Percentiles rank a stretch among this genome's conserved stretches.
These are phyloP conservation scores for Orthosia incerta DNA, from an alignment of 2,888 invertebrate genomes.

Conservation along the genomic window DNA sequence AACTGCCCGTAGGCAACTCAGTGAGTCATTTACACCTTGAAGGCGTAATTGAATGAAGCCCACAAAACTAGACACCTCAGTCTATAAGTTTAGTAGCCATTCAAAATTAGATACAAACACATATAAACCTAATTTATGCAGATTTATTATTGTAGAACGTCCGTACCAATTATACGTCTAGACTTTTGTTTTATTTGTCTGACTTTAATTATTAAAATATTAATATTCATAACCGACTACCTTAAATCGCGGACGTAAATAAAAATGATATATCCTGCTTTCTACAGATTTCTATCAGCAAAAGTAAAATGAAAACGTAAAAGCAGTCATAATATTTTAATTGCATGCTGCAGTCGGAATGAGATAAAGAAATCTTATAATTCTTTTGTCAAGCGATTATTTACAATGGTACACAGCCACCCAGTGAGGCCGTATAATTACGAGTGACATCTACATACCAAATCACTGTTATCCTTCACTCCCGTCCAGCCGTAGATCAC, in stretches of 20 bases:
- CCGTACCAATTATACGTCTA: conserved; percentile 48
- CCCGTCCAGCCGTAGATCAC: conserved; percentile 69
- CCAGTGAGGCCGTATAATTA: conserved; percentile 69
- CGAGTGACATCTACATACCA: conserved; percentile 78
- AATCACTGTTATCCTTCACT: conserved; percentile 80
- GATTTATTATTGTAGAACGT: conserved; percentile 44
- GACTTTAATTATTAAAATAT: conserved; percentile 47
- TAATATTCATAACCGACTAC: conserved; percentile 50
- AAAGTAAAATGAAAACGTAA: conserved; percentile 40
- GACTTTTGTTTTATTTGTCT: conserved; percentile 55
- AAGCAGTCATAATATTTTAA: conserved; percentile 54
- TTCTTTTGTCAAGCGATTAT: conserved; percentile 67
- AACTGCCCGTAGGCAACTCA: conserved; percentile 16
- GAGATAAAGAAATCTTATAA: conserved; percentile 60
- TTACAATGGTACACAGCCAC: conserved; percentile 65
- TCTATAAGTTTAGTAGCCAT: neutral
- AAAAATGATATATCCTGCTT: conserved; percentile 57
- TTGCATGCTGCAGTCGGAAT: conserved; percentile 41
- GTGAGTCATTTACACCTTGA: conserved; percentile 33
- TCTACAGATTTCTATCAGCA: conserved; percentile 63
- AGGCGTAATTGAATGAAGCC: conserved; percentile 1
- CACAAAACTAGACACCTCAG: neutral
- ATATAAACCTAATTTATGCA: conserved; percentile 16
- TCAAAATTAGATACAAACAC: neutral
- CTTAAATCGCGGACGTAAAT: conserved; percentile 35